phyloP scores from a whole-genome alignment of 1,140 invertebrate species.

The Pararge aegeria region DNA sequence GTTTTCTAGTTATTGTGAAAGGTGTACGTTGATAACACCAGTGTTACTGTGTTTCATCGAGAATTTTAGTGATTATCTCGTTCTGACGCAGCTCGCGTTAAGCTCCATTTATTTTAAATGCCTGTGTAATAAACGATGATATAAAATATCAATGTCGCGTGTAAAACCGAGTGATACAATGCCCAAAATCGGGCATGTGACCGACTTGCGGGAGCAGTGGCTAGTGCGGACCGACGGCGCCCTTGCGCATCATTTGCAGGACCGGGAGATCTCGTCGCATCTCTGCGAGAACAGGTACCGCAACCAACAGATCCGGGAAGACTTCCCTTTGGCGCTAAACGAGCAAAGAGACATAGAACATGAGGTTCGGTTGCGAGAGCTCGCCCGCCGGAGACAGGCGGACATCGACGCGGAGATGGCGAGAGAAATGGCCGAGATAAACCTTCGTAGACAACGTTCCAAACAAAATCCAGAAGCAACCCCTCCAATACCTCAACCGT shows the following conservation, averaged over 20 bases:
- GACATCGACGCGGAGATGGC: slow-evolving; percentile 70
- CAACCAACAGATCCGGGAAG: slow-evolving; percentile 93
- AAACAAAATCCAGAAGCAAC: slow-evolving; percentile 38
- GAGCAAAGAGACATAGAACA: slow-evolving; percentile 84
- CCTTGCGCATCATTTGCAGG: slow-evolving; percentile 92
- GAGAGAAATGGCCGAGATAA: slow-evolving; percentile 68
- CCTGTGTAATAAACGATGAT: neutral
- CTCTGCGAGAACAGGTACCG: slow-evolving; percentile 92
- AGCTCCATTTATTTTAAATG: neutral
- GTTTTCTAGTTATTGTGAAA: slow-evolving; percentile 48
- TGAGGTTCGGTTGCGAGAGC: slow-evolving; percentile 52
- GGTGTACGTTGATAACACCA: slow-evolving; percentile 24
- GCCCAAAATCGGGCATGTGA: slow-evolving; percentile 71
- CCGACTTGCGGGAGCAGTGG: slow-evolving; percentile 84
- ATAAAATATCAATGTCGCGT: slow-evolving; percentile 45
- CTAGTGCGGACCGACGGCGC: slow-evolving; percentile 95
- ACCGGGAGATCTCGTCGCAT: slow-evolving; percentile 91
- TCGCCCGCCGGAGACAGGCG: slow-evolving; percentile 55
- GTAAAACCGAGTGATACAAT: slow-evolving; percentile 67
- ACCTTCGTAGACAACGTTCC: slow-evolving; percentile 54
- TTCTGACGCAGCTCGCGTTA: slow-evolving; percentile 8
- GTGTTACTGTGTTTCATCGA: slow-evolving; percentile 15
- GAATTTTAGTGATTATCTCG: slow-evolving; percentile 16
- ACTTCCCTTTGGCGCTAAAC: slow-evolving; percentile 90
- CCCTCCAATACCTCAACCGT: slow-evolving; percentile 39